phyloP scores from a whole-genome alignment of 2,888 invertebrate species.

The Orthosia cruda region DNA sequence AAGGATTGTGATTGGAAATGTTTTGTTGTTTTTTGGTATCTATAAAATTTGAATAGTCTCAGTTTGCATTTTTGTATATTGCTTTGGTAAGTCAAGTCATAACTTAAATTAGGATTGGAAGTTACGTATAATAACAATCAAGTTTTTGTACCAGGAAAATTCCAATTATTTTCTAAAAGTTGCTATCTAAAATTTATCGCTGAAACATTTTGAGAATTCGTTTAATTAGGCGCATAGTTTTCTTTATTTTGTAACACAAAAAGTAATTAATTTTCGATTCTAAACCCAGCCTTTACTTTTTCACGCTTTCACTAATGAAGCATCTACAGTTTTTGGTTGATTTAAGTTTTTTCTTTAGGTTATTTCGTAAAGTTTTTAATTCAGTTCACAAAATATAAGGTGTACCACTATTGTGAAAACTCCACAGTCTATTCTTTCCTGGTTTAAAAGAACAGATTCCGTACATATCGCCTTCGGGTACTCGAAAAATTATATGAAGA shows the following conservation, averaged over 20 bases:
- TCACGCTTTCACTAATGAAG: background rate
- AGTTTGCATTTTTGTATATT: background rate
- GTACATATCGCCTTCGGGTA: background rate
- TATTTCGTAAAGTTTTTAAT: too few species aligned
- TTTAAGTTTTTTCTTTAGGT: too few species aligned
- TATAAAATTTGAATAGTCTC: background rate
- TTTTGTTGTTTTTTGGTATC: background rate
- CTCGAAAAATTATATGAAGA: background rate
- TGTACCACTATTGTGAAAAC: too few species aligned
- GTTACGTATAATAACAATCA: background rate
- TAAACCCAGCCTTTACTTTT: background rate
- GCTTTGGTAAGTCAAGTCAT: background rate
- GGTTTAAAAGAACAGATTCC: background rate
- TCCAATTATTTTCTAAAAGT: background rate
- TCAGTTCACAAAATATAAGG: too few species aligned
- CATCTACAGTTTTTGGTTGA: background rate
- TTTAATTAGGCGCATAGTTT: constrained; percentile 21
- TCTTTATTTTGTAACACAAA: constrained; percentile 9
- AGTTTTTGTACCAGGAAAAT: background rate
- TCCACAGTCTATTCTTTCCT: background rate
- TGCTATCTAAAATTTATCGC: background rate
- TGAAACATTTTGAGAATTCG: constrained; percentile 14
- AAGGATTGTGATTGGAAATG: constrained; percentile 13
- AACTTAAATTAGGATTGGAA: too few species aligned
- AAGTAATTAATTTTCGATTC: constrained; percentile 39